Evolutionary conservation across 2,888 invertebrate species (phyloP), one percentile per base, ranked within the genome.

Genomic region (Sinodicranocentrus sp.): DNA sequence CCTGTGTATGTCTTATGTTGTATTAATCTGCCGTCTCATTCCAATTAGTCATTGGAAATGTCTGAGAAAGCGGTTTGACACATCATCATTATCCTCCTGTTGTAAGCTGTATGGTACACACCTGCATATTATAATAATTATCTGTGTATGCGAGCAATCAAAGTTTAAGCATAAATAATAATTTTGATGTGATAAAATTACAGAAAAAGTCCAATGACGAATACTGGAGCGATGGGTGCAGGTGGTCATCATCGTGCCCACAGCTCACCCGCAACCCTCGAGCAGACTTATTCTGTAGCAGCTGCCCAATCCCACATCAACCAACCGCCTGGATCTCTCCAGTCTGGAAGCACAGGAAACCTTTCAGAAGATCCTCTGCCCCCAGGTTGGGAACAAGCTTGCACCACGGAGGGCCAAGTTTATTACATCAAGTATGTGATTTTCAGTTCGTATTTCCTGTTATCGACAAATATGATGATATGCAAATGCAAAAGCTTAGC

Each of bases 241-340:
- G 85, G 84, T 67, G 82, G 80, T 85, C 98, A 98, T 93, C 96
- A 96, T 87, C 93, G 98, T 90, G 97, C 98, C 73, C 98, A 98
- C 92, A 97, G 97, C 91, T 98, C 97, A 90, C 98, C 98, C 87
- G 98, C 98, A 75, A 97, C 97, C 89, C 93, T 98, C 89, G 97
- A 98, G 92, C 97, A 97, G 92, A 97, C 97, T 65, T 96, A 96
- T 90, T 95, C 94, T 68, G 87, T 92, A 91, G 83, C 91, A 91
- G 88, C 91, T 91, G 84, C 91, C 90, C 89, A 92, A 90, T 90
- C 93, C 91, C 90, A 90, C 48, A 57, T 84, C 57, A 85, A 80
- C 76, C 85, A 83, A 77, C 79, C 70, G 43, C 80, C 85, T 23
- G 33, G 84, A 76, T 86, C 87, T 67, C 86, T 86, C 72, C 87